Base-by-base conservation (phyloP, 2,113 vertebrate genomes). In the Cranoglanis bouderius region DNA sequence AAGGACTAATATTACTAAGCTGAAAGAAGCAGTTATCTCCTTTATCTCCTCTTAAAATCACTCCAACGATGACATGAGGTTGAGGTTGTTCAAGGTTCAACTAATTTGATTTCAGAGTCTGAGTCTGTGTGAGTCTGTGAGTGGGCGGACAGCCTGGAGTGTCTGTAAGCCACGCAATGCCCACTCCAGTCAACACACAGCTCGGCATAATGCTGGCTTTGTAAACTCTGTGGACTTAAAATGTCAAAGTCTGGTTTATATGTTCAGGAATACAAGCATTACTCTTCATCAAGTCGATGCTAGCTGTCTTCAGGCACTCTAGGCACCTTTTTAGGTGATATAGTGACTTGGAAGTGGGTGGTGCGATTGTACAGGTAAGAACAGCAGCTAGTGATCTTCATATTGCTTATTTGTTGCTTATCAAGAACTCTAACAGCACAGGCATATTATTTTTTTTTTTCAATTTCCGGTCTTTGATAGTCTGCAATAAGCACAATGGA, bases 391-490 rank as follows among this genome's bases (percentile, higher is more conserved):
- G 43, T 12, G 29, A 85, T 49, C 29, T 24, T 19, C 38, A 32
- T 35, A 55, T 74, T 74, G n/a, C 32, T 75, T 43, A 88, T 85
- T 80, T 51, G 61, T 74, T 77, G 43, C 78, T 87, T 88, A 89
- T 57, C 85, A 87, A 80, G 35, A 67, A 80, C 29, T 55, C 43
- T 74, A 83, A 87, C 57, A 72, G 72, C 38, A 59, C 8, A 51
- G 6, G 21, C 65, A 84, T 83, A 89, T 91, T 90, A 89, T 82
- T n/a, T 85, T 38, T 40, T 84, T 63, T 74, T 89, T 89, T 65
- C 32, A 43, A 38, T 61, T 49, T 81, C 85, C 49, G 70, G 29
- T 9, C 61, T 81, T 75, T 86, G 29, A 63, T 85, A 46, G 49
- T 63, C 32, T 65, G 65, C 57, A 82, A 32, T 57, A 67, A 32